Base-by-base conservation (phyloP, 2,888 invertebrate species). In the Melinopterus prodromus region DNA sequence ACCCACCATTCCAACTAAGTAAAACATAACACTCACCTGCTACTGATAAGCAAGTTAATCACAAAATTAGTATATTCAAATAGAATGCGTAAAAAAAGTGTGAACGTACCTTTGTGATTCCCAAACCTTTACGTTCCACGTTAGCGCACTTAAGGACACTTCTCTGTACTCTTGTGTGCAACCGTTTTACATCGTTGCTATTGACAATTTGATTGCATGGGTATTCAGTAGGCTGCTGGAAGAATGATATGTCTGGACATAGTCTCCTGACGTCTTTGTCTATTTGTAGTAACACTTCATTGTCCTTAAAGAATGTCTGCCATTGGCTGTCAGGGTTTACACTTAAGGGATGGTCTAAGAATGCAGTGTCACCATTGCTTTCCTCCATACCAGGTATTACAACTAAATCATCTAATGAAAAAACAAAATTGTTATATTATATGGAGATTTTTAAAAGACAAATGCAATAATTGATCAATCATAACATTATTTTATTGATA, bases 171-270 rank as follows among this genome's bases (percentile, higher is more conserved):
- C 99, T 91, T 83, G 95, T 95, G 86, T 98, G 96, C 70, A 99
- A 91, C 81, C 98, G 92, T 86, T 97, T 96, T 38, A 94, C 93
- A 2, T 95, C 95, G 85, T 93, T 93, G 84, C 95, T 95, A 88
- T 95, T 93, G 0, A 96, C 96, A 78, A 94, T 92, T 90, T 94
- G 93, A 78, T 92, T 90, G 87, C 97, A 97, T 0, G 99, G 99
- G 89, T 93, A 98, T 82, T 97, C 96, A 0, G 98, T 98, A 14
- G 98, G 95, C 87, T 93, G 95, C 90, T 99, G 99, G 89, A 99
- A 99, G 90, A 99, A 99, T 78, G 98, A 98, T 88, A 97, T 97
- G 88, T 99, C 99, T 12, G 99, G 99, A 87, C 98, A 98, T 2
- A 99, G 90, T 78, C 99, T 92, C 83, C 98, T 93, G 76, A 98